phyloP scores from a whole-genome alignment of 30 jellyfish, hydroid and myxozoan species.

The Cassiopea andromeda region DNA sequence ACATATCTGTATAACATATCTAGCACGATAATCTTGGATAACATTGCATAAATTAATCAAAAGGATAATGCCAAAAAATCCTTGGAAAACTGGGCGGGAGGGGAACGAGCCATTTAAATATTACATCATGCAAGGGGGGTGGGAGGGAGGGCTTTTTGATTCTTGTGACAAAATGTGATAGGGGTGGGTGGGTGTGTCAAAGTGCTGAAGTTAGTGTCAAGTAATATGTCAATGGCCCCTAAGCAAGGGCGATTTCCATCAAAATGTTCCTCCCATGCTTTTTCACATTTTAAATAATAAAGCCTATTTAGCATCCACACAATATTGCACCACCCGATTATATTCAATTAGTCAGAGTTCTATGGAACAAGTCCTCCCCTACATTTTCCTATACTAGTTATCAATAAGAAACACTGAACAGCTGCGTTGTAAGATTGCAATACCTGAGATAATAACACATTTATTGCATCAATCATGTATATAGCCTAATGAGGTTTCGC shows the following conservation, averaged over 20 bases:
- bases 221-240: no score
- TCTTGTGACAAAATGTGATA: no score
- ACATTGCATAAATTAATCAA: not conserved
- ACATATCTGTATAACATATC: slow-evolving; percentile 10
- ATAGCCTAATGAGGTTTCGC: not conserved
- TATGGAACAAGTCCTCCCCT: not conserved
- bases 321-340: no score
- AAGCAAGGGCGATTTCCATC: no score
- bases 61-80: not conserved
- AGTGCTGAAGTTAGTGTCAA: no score
- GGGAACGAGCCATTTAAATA: not conserved
- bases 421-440: not conserved
- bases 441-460: not conserved
- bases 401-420: not conserved
- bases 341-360: no score
- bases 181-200: no score
- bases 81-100: not conserved
- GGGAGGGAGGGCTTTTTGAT: no score
- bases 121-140: no score
- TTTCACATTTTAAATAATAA: no score
- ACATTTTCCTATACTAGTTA: not conserved
- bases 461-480: not conserved
- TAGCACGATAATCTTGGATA: not conserved
- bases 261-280: no score
- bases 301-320: no score